Percentiles rank a stretch among this genome's conserved stretches.
phyloP scores from a whole-genome alignment of 2,888 invertebrate genomes.

The Allolobophora icterica region DNA sequence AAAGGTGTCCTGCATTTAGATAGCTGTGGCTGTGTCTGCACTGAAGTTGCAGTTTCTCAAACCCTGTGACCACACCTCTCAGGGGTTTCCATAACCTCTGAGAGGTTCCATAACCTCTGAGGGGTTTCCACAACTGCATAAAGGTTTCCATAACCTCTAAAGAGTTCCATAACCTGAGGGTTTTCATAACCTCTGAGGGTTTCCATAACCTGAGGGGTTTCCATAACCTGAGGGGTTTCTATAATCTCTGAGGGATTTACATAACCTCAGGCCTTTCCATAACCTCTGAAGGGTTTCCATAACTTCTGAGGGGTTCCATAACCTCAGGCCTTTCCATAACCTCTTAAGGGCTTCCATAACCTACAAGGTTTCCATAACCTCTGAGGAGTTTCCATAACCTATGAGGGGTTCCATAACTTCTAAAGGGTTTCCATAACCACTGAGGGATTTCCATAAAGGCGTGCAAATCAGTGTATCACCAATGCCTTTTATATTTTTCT shows the following conservation, averaged over 20 bases:
- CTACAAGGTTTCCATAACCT: too few relatives aligned
- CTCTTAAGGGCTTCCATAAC: too few relatives aligned
- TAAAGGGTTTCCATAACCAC: too few relatives aligned
- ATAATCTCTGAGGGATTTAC: too few relatives aligned
- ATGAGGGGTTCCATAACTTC: too few relatives aligned
- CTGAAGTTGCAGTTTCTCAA: background rate
- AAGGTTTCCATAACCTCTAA: background rate
- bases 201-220: too few relatives aligned
- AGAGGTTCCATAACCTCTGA: too few relatives aligned
- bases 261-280: too few relatives aligned
- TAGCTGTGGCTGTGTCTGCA: background rate
- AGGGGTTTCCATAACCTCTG: background rate
- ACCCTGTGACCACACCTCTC: background rate
- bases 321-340: too few relatives aligned
- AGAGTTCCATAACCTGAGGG: too few relatives aligned
- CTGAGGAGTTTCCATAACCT: background rate
- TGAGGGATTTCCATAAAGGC: background rate
- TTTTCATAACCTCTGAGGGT: background rate
- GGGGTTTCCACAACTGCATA: too few relatives aligned
- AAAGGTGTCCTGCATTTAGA: background rate
- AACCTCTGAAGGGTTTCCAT: background rate
- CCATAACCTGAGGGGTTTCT: too few relatives aligned
- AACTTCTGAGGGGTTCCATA: background rate
- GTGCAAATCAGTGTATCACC: background rate
- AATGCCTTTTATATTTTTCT: background rate